Percentiles rank a stretch among this genome's conserved stretches.
Evolutionary conservation across 2,888 invertebrate genomes (phyloP).

Genomic region (Ormyrus thymus): DNA sequence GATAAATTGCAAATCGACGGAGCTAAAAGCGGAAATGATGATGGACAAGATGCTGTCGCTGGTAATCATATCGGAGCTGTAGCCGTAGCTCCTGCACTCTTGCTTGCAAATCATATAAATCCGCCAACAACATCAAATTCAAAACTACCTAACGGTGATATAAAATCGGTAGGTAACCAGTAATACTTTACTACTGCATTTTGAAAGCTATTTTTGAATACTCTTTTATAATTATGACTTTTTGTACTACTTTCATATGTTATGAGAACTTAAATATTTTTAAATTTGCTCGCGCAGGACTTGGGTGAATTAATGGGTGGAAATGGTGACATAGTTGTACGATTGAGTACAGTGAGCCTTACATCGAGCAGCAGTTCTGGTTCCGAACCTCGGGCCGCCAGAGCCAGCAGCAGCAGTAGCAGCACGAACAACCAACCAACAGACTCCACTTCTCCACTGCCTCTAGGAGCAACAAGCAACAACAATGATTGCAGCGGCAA

Average conservation of each 20-base stretch:
- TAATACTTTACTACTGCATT: neutral
- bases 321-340: conserved; percentile 71
- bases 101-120: conserved; percentile 68
- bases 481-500: conserved; percentile 1
- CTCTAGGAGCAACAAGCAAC: neutral
- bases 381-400: conserved; percentile 70
- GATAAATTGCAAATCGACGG: conserved; percentile 70
- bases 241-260: neutral
- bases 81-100: conserved; percentile 67
- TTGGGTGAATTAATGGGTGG: conserved; percentile 42
- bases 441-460: neutral
- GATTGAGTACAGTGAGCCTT: conserved; percentile 78
- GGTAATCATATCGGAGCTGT: conserved; percentile 66
- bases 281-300: conserved; percentile 30
- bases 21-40: conserved; percentile 60
- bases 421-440: neutral
- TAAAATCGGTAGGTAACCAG: conserved; percentile 61
- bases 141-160: conserved; percentile 66
- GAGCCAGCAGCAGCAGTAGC: neutral
- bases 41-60: conserved; percentile 52
- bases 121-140: conserved; percentile 61
- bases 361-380: conserved; percentile 77
- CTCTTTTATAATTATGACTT: too few species aligned
- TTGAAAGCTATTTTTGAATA: neutral
- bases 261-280: conserved; percentile 3